phyloP scores from a whole-genome alignment of 2,113 vertebrate species.

The Gallinago paraguaiae region DNA sequence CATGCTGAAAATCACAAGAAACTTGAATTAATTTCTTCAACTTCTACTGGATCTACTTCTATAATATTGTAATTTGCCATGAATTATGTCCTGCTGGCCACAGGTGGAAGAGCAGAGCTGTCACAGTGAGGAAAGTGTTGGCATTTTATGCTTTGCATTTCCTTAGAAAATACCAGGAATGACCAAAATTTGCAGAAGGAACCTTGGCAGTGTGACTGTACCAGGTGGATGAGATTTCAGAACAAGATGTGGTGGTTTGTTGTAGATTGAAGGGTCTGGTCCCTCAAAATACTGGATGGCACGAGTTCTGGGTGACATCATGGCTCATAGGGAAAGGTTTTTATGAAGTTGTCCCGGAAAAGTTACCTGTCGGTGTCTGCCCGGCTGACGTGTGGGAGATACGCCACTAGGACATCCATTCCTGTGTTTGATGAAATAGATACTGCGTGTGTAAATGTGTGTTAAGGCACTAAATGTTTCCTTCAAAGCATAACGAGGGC shows the following conservation, averaged over 20 bases:
- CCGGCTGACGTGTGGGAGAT: accelerated
- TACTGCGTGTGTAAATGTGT: not conserved
- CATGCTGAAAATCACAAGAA: not conserved
- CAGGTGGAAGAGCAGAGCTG: not conserved
- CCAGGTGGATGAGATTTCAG: not conserved
- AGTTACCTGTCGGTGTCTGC: not conserved
- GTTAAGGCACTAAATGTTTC: not conserved
- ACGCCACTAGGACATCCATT: accelerated
- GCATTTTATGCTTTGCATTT: not conserved
- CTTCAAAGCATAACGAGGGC: not conserved
- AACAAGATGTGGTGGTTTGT: not conserved
- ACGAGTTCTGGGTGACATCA: not conserved
- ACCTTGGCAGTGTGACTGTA: too few species aligned
- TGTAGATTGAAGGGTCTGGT: not conserved
- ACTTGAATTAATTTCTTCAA: not conserved
- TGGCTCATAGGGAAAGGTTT: not conserved
- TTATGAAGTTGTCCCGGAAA: not conserved
- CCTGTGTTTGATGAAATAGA: not conserved
- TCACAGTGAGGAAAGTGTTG: not conserved
- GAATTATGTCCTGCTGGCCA: not conserved
- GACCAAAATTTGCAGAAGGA: not conserved
- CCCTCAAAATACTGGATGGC: not conserved
- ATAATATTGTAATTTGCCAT: not conserved
- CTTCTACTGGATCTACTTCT: not conserved
- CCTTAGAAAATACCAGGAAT: not conserved